Evolutionary conservation across 2,113 vertebrate genomes (phyloP), one percentile per base, ranked within the genome.

Genomic region (Etia nguti): DNA sequence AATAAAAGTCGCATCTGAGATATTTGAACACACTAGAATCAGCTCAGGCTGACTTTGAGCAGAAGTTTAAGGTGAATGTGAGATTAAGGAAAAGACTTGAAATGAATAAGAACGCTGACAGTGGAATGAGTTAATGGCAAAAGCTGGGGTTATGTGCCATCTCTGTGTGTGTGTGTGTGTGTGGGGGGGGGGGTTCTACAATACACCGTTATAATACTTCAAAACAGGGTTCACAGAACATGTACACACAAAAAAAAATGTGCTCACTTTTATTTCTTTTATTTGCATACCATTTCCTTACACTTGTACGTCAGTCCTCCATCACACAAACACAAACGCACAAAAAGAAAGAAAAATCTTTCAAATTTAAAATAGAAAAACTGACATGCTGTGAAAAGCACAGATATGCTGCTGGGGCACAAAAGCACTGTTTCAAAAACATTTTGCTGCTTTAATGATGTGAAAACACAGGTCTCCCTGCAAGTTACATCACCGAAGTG

Each of bases 401-500:
- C 26, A 29, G 24, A 31, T 29, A 77, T 31, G 15, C 43, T 77
- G 24, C 70, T 77, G 26, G 43, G 43, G 10, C 16, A 50, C 43
- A 50, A 77, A 50, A 31, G 70, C 26, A 77, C 26, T 20, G 16
- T 50, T 77, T 77, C 70, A 77, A 48, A 77, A 31, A 31, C 70
- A 77, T 31, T 77, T 77, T 50, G 22, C 20, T 70, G 55, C n/a
- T 52, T 54, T 15, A 34, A 48, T 80, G 54, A 16, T 50, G 80
- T 34, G 79, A 81, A 79, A 86, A 52, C 55, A 50, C 38, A 57
- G 29, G 56, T 84, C 77, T 85, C 81, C 85, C 80, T 68, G 22
- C 54, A 80, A 79, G 36, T 88, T 84, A 70, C 84, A 87, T 83
- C 75, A 89, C 82, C n/a, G 59, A 77, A 81, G 24, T 41, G 56